Percentiles rank a stretch among this genome's conserved stretches.
phyloP scores from a whole-genome alignment of 2,113 vertebrate genomes.

The Phrynosoma platyrhinos region DNA sequence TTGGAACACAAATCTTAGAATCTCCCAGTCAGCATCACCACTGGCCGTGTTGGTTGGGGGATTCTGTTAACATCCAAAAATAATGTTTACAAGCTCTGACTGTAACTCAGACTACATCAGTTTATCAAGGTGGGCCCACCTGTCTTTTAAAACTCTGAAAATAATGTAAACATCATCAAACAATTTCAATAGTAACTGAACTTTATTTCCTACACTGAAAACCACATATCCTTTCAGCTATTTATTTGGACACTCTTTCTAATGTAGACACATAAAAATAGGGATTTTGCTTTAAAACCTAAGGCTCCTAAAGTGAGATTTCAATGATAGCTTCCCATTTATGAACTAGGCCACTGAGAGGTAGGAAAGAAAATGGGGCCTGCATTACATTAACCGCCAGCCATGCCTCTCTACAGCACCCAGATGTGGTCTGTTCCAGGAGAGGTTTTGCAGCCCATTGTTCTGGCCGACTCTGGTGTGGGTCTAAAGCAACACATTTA shows the following conservation, averaged over 20 bases:
- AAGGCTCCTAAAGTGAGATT: background rate
- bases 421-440: constrained; percentile 41
- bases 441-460: constrained; percentile 42
- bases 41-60: too few relatives aligned
- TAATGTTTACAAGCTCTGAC: too few relatives aligned
- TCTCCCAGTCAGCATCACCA: too few relatives aligned
- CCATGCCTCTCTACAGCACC: constrained; percentile 24
- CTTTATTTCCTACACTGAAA: background rate
- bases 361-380: constrained; percentile 14
- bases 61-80: too few relatives aligned
- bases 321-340: constrained; percentile 11
- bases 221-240: background rate
- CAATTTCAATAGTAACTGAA: background rate
- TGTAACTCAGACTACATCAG: too few relatives aligned
- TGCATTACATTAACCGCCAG: constrained; percentile 31
- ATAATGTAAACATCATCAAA: background rate
- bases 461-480: constrained; percentile 42
- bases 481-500: constrained; percentile 55
- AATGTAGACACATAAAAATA: background rate
- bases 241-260: background rate
- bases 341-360: constrained; percentile 13
- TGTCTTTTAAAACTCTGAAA: background rate
- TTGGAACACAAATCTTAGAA: too few relatives aligned
- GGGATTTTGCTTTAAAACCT: background rate
- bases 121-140: background rate